A percentile compares a stretch with the other conserved stretches of the same genome.
Conservation (phyloP, 92 coral and sea anemone genomes). For the Epizoanthus fatuus region DNA sequence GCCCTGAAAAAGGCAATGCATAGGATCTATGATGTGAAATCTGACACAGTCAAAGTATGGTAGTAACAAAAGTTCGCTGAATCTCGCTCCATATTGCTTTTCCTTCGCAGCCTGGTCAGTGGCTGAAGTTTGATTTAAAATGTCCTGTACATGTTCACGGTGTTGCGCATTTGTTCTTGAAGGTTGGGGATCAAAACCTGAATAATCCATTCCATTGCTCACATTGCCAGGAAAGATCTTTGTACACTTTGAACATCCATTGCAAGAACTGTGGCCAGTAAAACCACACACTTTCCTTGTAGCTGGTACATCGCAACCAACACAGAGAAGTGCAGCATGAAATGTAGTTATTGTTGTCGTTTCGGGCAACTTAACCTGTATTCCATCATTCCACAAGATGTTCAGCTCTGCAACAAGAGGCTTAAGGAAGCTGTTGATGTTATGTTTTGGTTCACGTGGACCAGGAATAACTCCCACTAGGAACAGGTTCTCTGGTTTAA, state of each 20-base stretch:
- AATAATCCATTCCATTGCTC: slow-evolving; percentile 47
- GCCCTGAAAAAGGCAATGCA: slow-evolving; percentile 77
- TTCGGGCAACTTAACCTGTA: slow-evolving; percentile 24
- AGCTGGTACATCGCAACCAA: slow-evolving; percentile 85
- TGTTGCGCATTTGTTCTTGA: slow-evolving; percentile 49
- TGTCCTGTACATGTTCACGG: slow-evolving; percentile 24
- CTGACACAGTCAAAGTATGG: slow-evolving; percentile 82
- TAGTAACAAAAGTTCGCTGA: slow-evolving; percentile 45
- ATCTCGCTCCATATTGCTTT: slow-evolving; percentile 59
- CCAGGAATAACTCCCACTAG: slow-evolving; percentile 75
- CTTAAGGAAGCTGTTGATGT: no score
- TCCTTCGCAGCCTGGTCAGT: slow-evolving; percentile 37
- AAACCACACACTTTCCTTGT: slow-evolving; percentile 83
- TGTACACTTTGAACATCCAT: slow-evolving; percentile 72
- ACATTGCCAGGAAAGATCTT: slow-evolving; percentile 57
- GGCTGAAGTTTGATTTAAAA: slow-evolving; percentile 59
- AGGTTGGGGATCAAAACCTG: slow-evolving; percentile 42
- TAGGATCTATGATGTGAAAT: slow-evolving; percentile 73
- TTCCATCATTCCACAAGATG: slow-evolving; percentile 59
- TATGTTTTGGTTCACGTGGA: slow-evolving; percentile 55
- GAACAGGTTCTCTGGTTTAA: slow-evolving; percentile 55
- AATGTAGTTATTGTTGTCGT: neutral
- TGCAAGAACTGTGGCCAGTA: slow-evolving; percentile 35
- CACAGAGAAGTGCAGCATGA: slow-evolving; percentile 65
- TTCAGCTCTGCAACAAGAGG: slow-evolving; percentile 63